These are phyloP conservation scores for Willowsia nigromaculata DNA, from an alignment of 2,888 invertebrate genomes.

Conservation along the genomic window DNA sequence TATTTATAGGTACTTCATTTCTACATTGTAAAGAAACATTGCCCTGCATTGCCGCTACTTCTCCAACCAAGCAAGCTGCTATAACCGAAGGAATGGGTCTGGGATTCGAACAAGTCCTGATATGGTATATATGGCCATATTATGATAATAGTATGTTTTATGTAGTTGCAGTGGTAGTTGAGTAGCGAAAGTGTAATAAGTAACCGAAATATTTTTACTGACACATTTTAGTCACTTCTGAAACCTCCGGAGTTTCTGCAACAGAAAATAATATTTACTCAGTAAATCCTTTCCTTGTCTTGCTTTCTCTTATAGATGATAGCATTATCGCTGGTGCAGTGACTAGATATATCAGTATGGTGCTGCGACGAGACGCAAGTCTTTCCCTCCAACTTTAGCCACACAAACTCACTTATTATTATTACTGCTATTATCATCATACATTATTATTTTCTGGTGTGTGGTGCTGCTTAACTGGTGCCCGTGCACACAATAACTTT, in stretches of 20 bases:
- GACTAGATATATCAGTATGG: background rate
- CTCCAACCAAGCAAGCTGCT: too few relatives aligned
- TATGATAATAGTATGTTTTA: background rate
- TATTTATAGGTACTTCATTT: too few relatives aligned
- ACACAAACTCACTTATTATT: background rate
- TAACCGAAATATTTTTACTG: slow-evolving; percentile 36
- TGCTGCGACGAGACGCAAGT: background rate
- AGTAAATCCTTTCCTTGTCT: slow-evolving; percentile 46
- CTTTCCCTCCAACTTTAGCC: background rate
- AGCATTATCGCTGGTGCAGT: background rate
- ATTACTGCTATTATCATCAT: background rate
- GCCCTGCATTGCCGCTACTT: background rate
- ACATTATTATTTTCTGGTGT: background rate
- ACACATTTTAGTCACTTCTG: slow-evolving; percentile 46
- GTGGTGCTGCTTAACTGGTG: background rate
- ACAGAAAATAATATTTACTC: slow-evolving; percentile 64
- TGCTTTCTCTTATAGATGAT: background rate
- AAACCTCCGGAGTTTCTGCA: slow-evolving; percentile 49
- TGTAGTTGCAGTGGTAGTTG: background rate
- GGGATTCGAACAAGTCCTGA: background rate
- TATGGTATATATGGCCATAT: background rate
- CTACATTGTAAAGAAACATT: too few relatives aligned
- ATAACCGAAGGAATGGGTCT: background rate
- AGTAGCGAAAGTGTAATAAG: background rate
- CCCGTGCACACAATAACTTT: background rate